Conservation (phyloP, 2,888 invertebrate species). For the Clitarchus hookeri region DNA sequence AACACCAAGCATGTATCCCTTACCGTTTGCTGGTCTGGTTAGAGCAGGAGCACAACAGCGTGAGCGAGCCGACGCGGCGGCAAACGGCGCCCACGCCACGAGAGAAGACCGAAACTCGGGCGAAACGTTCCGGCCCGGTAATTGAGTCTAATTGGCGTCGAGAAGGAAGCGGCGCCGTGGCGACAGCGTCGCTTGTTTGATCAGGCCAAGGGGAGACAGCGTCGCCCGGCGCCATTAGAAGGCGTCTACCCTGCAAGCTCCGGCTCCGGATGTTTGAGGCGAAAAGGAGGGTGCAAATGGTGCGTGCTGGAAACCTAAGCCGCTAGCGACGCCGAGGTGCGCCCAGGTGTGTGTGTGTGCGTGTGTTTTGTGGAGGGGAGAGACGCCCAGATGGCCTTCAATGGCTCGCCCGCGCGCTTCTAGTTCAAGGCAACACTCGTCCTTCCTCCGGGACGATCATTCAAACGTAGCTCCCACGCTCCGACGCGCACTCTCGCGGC, state of each 20-base stretch:
- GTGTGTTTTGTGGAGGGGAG: too few relatives aligned
- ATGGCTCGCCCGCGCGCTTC: too few relatives aligned
- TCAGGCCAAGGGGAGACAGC: neutral
- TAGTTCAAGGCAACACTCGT: too few relatives aligned
- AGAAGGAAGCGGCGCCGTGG: too few relatives aligned
- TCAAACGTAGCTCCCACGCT: too few relatives aligned
- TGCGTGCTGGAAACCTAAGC: slow-evolving; percentile 9
- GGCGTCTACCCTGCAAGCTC: neutral
- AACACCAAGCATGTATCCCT: too few relatives aligned
- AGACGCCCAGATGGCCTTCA: too few relatives aligned
- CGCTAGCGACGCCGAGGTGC: neutral
- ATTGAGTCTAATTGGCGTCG: slow-evolving; percentile 14
- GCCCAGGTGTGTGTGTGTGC: too few relatives aligned
- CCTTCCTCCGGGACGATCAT: too few relatives aligned
- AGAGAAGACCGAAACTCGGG: neutral
- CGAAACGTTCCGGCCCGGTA: neutral
- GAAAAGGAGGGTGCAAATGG: neutral
- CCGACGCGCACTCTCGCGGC: too few relatives aligned
- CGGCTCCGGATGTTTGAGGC: neutral
- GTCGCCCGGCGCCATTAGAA: neutral
- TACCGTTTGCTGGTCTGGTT: too few relatives aligned
- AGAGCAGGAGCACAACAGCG: neutral
- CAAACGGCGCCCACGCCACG: too few relatives aligned
- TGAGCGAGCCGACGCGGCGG: neutral
- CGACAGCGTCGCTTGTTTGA: neutral